Evolutionary conservation across 2,797 vertebrate genomes (phyloP), one percentile per base, ranked within the genome.

Genomic region (Australoheros facetus): DNA sequence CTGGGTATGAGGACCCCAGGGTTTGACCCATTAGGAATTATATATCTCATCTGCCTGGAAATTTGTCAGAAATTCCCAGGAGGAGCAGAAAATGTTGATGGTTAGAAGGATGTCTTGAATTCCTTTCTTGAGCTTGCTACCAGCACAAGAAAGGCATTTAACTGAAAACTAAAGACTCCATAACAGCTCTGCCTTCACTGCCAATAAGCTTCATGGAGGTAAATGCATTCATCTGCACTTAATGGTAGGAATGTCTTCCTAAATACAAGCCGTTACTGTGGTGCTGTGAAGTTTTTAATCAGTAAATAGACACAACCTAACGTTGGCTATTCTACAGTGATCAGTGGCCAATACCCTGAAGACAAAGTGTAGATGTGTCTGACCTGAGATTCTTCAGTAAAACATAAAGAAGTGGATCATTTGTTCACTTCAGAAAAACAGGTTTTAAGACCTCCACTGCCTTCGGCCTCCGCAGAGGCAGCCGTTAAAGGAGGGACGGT

Each of bases 401-500:
- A 69, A n/a, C 9, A 73, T 48, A n/a, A 37, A 57, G 0, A 26
- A 30, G 34, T n/a, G 53, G 55, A 1, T 74, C 55, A 19, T 74
- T 23, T 1, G 19, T 21, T 39, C 1, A 17, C 56, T 71, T 26
- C 69, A 4, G 1, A 77, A 71, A 60, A 77, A 56, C 45, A 11
- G 56, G 60, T 11, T 56, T 55, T 16, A 71, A 32, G 5, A 4
- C 56, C 9, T 26, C 0, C 32, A 7, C 30, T 5, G 69, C 19
- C n/a, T 42, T 39, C 1, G 77, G 81, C 51, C 32, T 53, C 28
- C 45, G n/a, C n/a, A n/a, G 5, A 51, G 64, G 1, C 26, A 32
- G 64, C 6, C 51, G 11, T 8, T 3, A 0, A 32, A 7, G 30
- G 7, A 0, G 5, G 0, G 0, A 11, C 1, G 51, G 26, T n/a